Evolutionary conservation across 2,888 invertebrate species (phyloP).

Genomic region (Yponomeuta evonymella): DNA sequence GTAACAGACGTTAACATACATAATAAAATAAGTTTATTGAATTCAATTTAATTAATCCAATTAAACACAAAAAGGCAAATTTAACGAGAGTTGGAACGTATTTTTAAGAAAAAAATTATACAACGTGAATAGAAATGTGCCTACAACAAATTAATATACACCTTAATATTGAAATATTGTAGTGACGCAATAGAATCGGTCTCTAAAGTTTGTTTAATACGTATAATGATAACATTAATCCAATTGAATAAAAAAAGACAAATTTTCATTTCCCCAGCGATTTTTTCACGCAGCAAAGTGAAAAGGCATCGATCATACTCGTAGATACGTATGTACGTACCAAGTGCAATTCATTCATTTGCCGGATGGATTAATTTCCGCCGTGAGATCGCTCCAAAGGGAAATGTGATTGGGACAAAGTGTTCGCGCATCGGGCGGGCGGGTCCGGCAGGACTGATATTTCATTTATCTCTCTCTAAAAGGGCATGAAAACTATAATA

Average conservation of each 20-base stretch:
- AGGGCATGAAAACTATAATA: conserved; percentile 30
- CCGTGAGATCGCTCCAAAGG: conserved; percentile 68
- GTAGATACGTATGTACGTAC: conserved; percentile 47
- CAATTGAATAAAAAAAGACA: neutral
- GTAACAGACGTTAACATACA: no score
- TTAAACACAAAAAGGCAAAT: no score
- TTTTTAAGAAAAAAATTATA: no score
- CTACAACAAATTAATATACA: no score
- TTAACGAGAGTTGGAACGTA: no score
- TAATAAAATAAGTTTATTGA: no score
- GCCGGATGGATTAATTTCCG: conserved; percentile 73
- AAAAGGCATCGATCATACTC: conserved; percentile 45
- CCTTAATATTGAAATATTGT: no score
- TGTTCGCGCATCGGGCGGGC: conserved; percentile 31
- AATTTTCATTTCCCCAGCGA: neutral
- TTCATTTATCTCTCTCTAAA: conserved; percentile 53
- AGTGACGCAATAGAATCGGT: no score
- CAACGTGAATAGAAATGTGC: no score
- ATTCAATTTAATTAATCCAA: no score
- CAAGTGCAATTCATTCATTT: conserved; percentile 72
- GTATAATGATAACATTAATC: neutral
- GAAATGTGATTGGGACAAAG: conserved; percentile 70
- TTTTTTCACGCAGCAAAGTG: conserved; percentile 27
- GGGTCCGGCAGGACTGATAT: conserved; percentile 42
- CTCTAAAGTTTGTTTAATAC: neutral